Conservation (phyloP, 2,113 vertebrate species). For the Indicator maculatus region DNA sequence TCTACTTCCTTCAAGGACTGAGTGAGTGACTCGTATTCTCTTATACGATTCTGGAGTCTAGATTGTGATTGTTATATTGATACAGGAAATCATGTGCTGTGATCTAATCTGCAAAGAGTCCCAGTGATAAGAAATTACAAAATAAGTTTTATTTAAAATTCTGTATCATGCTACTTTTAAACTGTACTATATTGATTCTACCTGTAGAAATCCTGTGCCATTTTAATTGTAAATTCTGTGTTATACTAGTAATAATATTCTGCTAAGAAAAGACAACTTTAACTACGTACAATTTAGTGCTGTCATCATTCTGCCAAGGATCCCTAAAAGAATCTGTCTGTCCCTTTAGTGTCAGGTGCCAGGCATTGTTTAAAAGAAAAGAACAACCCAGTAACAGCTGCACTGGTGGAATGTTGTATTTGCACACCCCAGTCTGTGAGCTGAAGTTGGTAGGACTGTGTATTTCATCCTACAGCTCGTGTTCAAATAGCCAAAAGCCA, state of each 20-base stretch:
- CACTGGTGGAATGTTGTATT: background rate
- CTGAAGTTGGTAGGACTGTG: background rate
- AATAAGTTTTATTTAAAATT: background rate
- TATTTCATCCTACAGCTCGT: background rate
- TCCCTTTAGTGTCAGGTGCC: background rate
- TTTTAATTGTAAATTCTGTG: background rate
- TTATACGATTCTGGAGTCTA: accelerated
- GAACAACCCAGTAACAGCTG: accelerated
- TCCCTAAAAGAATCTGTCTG: background rate
- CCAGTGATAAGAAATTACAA: background rate
- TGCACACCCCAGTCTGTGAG: background rate
- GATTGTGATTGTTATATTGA: background rate
- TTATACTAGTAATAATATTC: background rate
- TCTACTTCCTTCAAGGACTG: background rate
- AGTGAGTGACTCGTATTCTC: background rate
- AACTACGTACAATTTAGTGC: background rate
- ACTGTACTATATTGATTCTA: background rate
- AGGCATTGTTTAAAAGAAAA: background rate
- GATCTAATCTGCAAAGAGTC: background rate
- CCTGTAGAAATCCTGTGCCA: background rate
- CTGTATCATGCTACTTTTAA: background rate
- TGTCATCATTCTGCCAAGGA: background rate
- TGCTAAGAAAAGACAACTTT: background rate
- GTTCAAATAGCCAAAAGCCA: background rate
- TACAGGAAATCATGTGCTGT: background rate